Base-by-base conservation (phyloP, 2,888 invertebrate species). In the Caenorhabditis becei region DNA sequence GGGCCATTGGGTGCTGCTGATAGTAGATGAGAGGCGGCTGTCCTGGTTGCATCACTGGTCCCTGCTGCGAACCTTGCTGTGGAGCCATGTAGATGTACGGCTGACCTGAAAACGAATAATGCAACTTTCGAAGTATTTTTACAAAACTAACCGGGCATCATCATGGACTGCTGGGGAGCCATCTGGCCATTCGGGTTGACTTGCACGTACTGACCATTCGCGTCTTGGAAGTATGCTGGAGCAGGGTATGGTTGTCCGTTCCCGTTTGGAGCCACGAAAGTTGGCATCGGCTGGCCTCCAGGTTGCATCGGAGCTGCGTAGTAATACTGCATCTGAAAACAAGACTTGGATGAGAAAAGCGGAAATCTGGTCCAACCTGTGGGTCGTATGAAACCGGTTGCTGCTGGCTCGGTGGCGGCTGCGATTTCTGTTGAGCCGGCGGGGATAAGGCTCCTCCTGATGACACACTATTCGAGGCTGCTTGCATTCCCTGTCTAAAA, bases 81-180 rank as follows among this genome's bases (percentile, higher is more conserved):
- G 70, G 70, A 37, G 59, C 70, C 78, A 79, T 72, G 61, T 79
- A 79, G 32, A 72, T 61, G 47, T 71, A 79, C 7, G 66, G 51
- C 24, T 79, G 79, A 32, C 78, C 67, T 53, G 66, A 24, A 20
- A 32, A 20, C 14, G 8, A 1, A 16, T 37, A n/a, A 28, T 5
- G 18, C 7, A 41, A 61, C 14, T n/a, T n/a, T n/a, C n/a, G n/a
- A n/a, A n/a, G 5, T n/a, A 8, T 18, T 4, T 8, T 20, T 20
- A 7, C 20, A 1, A 3, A 37, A 28, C 26, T 10, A 3, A 62
- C 62, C 77, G 2, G 69, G 70, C 26, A 77, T 37, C 70, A 77
- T 70, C 62, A 80, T 80, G 0, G 63, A 63, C 47, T 66, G 78
- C 41, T 69, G 74, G 5, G 74, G 59, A 24, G 62, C 26, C 23